A percentile compares a stretch with the other conserved stretches of the same genome.
Conservation (phyloP, 2,113 vertebrate species). For the Phalacrocorax carbo region DNA sequence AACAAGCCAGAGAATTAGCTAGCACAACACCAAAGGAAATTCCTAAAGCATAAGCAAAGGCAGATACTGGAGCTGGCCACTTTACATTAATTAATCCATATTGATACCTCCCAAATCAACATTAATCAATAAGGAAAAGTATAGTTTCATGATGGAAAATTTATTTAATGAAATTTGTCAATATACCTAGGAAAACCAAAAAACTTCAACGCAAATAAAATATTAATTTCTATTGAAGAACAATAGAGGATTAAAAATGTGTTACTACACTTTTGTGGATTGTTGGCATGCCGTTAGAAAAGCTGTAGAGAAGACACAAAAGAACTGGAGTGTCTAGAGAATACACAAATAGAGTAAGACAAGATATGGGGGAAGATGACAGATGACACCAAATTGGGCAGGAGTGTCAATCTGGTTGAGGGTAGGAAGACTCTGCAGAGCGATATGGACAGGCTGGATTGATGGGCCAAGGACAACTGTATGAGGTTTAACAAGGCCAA, state of each 20-base stretch:
- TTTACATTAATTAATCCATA: not conserved
- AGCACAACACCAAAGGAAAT: not conserved
- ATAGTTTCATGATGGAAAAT: not conserved
- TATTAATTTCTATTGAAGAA: not conserved
- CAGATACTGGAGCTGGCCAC: not conserved
- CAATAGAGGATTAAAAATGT: not conserved
- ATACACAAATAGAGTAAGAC: not conserved
- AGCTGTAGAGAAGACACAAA: not conserved
- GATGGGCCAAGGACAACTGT: no score
- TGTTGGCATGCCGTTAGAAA: not conserved
- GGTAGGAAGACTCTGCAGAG: no score
- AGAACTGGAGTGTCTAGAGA: not conserved
- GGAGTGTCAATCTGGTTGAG: no score
- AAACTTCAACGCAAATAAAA: not conserved
- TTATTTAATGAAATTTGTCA: not conserved
- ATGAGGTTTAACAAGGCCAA: no score
- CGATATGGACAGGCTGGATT: no score
- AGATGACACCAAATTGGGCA: no score
- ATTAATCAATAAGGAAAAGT: not conserved
- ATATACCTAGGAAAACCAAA: not conserved
- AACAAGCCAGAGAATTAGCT: not conserved
- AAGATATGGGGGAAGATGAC: not conserved
- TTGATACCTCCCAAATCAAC: not conserved
- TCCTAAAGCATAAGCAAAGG: not conserved
- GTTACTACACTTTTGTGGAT: not conserved